phyloP scores from a whole-genome alignment of 2,797 vertebrate genomes.

The Macropus fuliginosus region DNA sequence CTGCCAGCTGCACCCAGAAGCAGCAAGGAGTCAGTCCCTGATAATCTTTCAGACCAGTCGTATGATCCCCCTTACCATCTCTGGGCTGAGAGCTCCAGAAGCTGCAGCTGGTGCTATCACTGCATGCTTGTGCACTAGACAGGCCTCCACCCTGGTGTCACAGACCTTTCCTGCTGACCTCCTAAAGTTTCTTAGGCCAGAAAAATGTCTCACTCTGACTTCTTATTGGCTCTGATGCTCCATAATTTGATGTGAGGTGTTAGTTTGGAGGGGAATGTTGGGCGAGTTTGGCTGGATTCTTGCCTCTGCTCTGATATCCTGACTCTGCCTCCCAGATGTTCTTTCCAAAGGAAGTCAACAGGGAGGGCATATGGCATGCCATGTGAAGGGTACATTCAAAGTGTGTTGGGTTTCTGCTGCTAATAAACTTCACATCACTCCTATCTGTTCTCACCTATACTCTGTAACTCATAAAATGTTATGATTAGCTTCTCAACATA shows the following conservation, averaged over 20 bases:
- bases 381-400: background rate
- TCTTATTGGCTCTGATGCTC: background rate
- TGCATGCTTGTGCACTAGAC: background rate
- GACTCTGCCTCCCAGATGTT: background rate
- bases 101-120: background rate
- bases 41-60: background rate
- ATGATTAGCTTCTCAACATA: background rate
- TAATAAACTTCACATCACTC: background rate
- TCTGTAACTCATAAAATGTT: background rate
- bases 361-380: background rate
- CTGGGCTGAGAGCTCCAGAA: background rate
- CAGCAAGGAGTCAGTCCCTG: background rate
- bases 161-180: background rate
- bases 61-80: background rate
- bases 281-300: background rate
- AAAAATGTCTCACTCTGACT: background rate
- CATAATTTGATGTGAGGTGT: background rate
- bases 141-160: background rate
- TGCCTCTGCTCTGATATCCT: background rate
- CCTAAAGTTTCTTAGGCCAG: background rate
- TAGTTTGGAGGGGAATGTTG: background rate
- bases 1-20: background rate
- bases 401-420: background rate
- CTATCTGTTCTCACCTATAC: background rate
- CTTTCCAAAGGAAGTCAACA: background rate